Evolutionary conservation across 2,797 vertebrate genomes (phyloP), one percentile per base, ranked within the genome.

Genomic region (Chelon labrosus): DNA sequence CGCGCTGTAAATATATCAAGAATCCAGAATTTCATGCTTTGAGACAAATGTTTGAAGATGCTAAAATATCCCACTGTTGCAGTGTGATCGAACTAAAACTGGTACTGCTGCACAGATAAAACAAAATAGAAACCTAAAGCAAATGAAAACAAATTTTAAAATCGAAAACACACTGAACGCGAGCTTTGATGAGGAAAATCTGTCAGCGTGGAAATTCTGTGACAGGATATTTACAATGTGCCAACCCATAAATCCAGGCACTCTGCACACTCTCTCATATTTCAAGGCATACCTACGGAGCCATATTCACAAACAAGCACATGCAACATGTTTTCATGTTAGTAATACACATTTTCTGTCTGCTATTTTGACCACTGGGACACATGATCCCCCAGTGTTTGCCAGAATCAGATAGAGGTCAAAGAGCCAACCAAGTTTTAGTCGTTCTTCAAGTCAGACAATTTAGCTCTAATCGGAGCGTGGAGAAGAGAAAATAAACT

Each of bases 401-500:
- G 49, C 22, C 50, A 49, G 55, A 82, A 42, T 49, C 64, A 13
- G 62, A 44, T n/a, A 4, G 61, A 77, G 82, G 84, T 88, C 58
- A 85, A 25, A 39, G 67, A 72, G 46, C 31, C 52, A 55, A 50
- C 46, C 6, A 72, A 59, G 62, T 27, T 56, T 7, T 13, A 35
- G 69, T 72, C 54, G 27, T 38, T 75, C 69, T 16, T 53, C 66
- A 62, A 16, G 42, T 64, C 22, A 31, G 65, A 81, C 58, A 71
- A 77, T 84, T 66, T 52, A 73, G 58, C 54, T 10, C 59, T 65
- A 75, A 87, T 82, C 37, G 38, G 25, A 75, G 73, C 58, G 6
- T 38, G 47, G 75, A 31, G 13, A 37, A 80, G 78, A 56, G 51
- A 85, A 90, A 90, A 91, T 80, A 91, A 91, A 89, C 87, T 57